A percentile compares a stretch with the other conserved stretches of the same genome.
phyloP scores from a whole-genome alignment of 2,113 vertebrate genomes.

The Silurus glanis region DNA sequence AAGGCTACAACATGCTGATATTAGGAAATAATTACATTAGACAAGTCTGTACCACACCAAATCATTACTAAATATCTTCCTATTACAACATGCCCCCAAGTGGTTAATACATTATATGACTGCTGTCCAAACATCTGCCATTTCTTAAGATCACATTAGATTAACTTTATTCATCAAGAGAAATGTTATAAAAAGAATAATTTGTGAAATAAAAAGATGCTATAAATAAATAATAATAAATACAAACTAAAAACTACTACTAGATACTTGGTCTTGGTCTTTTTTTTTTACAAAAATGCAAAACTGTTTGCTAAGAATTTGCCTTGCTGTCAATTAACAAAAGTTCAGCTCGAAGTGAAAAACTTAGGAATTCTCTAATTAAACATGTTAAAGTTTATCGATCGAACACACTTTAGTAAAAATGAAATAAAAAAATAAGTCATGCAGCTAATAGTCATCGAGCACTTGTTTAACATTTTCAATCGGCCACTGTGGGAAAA shows the following conservation, averaged over 20 bases:
- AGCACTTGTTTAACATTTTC: background rate
- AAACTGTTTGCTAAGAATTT: no score
- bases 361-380: background rate
- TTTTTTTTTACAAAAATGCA: no score
- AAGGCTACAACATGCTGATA: no score
- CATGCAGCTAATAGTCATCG: background rate
- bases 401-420: background rate
- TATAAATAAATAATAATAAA: no score
- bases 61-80: background rate
- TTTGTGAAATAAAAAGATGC: no score
- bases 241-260: no score
- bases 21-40: background rate
- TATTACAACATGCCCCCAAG: background rate
- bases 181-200: no score
- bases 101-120: background rate
- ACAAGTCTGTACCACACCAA: background rate
- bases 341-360: background rate
- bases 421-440: no score
- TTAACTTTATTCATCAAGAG: background rate
- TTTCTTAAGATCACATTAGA: background rate
- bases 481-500: background rate
- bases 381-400: background rate
- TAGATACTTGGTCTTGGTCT: no score
- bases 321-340: background rate
- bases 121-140: background rate